Conservation (phyloP, 2,113 vertebrate species). For the Lipophrys pholis region DNA sequence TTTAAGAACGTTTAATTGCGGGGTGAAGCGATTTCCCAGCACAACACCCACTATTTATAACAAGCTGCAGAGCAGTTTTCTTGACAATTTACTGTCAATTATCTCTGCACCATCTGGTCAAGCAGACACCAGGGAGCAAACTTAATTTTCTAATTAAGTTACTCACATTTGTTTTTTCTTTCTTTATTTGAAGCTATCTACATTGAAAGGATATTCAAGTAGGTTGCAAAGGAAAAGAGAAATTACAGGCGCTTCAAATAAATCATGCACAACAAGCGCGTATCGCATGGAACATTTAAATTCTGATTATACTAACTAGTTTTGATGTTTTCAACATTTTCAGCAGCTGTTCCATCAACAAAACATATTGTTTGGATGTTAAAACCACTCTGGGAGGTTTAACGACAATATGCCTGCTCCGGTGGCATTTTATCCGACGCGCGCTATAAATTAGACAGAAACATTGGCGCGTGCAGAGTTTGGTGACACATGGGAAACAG, state of each 20-base stretch:
- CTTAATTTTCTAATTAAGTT: slow-evolving; percentile 13
- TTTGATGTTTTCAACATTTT: too few species aligned
- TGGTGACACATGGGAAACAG: slow-evolving; percentile 38
- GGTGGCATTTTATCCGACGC: slow-evolving; percentile 26
- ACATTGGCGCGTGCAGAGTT: slow-evolving; percentile 8
- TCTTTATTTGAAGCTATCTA: too few species aligned
- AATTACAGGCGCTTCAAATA: too few species aligned
- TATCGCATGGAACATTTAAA: too few species aligned
- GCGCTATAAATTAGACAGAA: slow-evolving; percentile 26
- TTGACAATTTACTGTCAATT: slow-evolving; percentile 50
- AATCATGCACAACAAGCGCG: too few species aligned
- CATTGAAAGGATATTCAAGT: too few species aligned
- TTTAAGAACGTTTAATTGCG: too few species aligned
- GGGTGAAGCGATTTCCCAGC: slow-evolving; percentile 10
- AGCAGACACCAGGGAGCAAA: slow-evolving; percentile 14
- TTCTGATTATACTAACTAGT: too few species aligned
- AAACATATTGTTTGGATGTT: background rate
- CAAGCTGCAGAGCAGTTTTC: slow-evolving; percentile 12
- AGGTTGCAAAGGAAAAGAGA: too few species aligned
- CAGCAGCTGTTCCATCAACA: background rate
- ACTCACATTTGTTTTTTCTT: too few species aligned
- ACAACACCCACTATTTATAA: slow-evolving; percentile 10
- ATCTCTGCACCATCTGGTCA: slow-evolving; percentile 53
- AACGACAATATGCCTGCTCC: background rate
- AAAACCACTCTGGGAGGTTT: background rate